A percentile compares a stretch with the other conserved stretches of the same genome.
phyloP scores from a whole-genome alignment of 2,797 vertebrate genomes.

The Tachyglossus aculeatus region DNA sequence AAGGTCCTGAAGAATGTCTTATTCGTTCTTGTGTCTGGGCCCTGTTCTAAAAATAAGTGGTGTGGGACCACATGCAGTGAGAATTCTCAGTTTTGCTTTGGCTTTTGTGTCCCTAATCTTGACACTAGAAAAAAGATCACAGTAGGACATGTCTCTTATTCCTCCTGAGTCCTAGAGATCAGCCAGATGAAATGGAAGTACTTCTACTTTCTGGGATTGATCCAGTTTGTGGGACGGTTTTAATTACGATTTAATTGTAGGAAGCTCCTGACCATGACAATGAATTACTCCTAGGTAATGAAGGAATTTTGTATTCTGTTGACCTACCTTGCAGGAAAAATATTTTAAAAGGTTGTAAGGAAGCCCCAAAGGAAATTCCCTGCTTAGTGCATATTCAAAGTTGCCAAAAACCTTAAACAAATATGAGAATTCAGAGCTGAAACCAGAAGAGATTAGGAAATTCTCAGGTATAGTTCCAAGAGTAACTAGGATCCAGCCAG shows the following conservation, averaged over 20 bases:
- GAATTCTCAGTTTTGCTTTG: too few relatives aligned
- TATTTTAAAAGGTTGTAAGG: not conserved
- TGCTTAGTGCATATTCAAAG: not conserved
- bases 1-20: too few relatives aligned
- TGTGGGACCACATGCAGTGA: too few relatives aligned
- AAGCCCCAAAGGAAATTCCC: not conserved
- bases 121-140: too few relatives aligned
- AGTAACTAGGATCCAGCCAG: not conserved
- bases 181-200: not conserved
- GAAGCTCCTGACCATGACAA: not conserved
- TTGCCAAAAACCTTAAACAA: conserved; percentile 10
- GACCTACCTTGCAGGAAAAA: not conserved
- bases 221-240: too few relatives aligned
- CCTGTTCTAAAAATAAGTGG: too few relatives aligned
- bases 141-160: too few relatives aligned
- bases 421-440: not conserved
- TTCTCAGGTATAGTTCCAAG: not conserved
- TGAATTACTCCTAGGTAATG: not conserved
- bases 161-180: not conserved
- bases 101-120: too few relatives aligned
- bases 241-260: not conserved
- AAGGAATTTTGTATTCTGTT: conserved; percentile 9
- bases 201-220: conserved; percentile 5
- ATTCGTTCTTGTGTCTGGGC: too few relatives aligned
- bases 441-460: not conserved